Evolutionary conservation across 2,113 vertebrate species (phyloP), one percentile per base, ranked within the genome.

Genomic region (Ophthalmolycus amberensis): DNA sequence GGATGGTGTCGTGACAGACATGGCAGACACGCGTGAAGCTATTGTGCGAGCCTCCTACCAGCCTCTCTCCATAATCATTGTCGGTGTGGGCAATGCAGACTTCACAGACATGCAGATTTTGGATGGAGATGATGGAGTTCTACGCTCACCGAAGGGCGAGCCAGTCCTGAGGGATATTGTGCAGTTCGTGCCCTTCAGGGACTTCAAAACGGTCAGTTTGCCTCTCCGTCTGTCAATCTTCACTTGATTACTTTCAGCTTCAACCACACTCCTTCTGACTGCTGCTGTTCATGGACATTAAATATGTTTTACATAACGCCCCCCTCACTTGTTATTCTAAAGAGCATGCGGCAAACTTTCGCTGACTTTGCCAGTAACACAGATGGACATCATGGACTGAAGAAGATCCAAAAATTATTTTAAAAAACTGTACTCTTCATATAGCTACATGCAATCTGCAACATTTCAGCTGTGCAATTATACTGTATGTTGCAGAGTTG

Each of bases 61-160:
- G 92, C 98, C 98, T 71, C 96, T 99, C 94, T 98, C 98, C 91
- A 97, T 98, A 87, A 97, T 99, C 91, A 97, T 99, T 18, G 97
- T 99, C 2, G 98, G 98, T 0, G 97, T 98, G 85, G 98, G 97
- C 88, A 98, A 98, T 0, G 97, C 98, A 0, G 97, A 98, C 94
- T 98, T 99, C 94, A 98, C 97, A 0, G 97, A 99, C 95, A 98
- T 97, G 97, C 97, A 98, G 95, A 96, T 98, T 91, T 94, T 99
- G 84, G 97, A 98, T 0, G 97, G 98, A 0, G 97, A 98, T 0
- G 96, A 97, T 0, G 97, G 97, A 0, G 82, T 97, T 68, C 95
- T 98, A 60, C 96, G 97, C 34, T 97, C 97, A 54, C 98, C 97
- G 0, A 95, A 94, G 77, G 97, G 97, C 0, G 97, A 99, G 82